Conservation (phyloP, 2,888 invertebrate species). For the Galeopsomyia nigrocyanea region DNA sequence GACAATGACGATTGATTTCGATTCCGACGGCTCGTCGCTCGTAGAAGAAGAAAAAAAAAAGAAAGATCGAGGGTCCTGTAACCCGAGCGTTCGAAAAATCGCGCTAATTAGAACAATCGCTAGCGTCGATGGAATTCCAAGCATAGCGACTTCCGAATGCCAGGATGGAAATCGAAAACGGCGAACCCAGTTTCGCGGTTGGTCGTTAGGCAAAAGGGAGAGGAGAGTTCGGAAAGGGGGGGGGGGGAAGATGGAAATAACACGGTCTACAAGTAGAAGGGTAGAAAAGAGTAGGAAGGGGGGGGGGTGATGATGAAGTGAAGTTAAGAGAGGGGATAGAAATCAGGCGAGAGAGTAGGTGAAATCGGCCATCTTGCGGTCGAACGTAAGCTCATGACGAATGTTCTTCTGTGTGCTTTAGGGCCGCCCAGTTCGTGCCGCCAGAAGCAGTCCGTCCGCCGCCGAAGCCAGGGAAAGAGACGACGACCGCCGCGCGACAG, state of each 20-base stretch:
- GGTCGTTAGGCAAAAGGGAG: conserved; percentile 20
- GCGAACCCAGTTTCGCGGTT: conserved; percentile 37
- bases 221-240: not conserved
- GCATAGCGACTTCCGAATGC: conserved; percentile 44
- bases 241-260: conserved; percentile 33
- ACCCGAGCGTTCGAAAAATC: too few relatives aligned
- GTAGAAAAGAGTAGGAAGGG: conserved; percentile 25
- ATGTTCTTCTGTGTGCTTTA: conserved; percentile 50
- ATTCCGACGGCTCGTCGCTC: too few relatives aligned
- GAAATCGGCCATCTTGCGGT: conserved; percentile 38
- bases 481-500: conserved; percentile 3
- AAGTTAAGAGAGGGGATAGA: conserved; percentile 2
- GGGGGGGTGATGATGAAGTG: not conserved
- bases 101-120: too few relatives aligned
- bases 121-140: conserved; percentile 25
- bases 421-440: conserved; percentile 69
- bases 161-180: conserved; percentile 43
- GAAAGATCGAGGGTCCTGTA: too few relatives aligned
- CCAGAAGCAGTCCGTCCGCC: conserved; percentile 69
- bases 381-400: conserved; percentile 38
- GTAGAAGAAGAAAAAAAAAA: too few relatives aligned
- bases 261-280: conserved; percentile 13
- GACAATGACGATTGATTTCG: too few relatives aligned
- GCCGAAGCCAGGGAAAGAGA: conserved; percentile 60
- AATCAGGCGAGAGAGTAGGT: conserved; percentile 17